Evolutionary conservation across 2,797 vertebrate species (phyloP).

Genomic region (Glyptemys insculpta): DNA sequence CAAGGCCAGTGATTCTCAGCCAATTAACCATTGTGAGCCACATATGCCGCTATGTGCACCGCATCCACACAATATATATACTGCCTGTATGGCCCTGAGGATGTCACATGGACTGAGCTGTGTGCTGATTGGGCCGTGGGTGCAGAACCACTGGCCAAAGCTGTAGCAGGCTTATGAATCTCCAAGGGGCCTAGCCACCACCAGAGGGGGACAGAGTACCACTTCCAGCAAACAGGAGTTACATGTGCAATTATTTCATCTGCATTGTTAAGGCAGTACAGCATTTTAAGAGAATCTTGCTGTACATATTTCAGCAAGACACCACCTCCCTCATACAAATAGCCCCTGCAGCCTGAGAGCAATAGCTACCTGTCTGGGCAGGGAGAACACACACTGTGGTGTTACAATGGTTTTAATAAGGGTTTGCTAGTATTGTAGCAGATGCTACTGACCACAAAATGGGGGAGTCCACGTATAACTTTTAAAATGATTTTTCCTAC

Average conservation of each 20-base stretch:
- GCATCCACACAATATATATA: too few species aligned
- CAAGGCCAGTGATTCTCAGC: too few species aligned
- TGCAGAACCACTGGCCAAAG: too few species aligned
- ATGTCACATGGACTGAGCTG: too few species aligned
- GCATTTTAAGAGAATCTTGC: background rate
- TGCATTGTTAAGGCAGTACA: background rate
- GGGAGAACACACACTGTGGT: background rate
- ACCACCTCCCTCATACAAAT: background rate
- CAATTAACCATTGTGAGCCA: too few species aligned
- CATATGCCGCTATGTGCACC: too few species aligned
- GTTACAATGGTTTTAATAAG: background rate
- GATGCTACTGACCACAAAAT: background rate
- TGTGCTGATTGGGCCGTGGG: too few species aligned
- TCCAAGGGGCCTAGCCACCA: too few species aligned
- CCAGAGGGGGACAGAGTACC: too few species aligned
- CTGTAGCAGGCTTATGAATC: too few species aligned
- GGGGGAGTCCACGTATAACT: background rate
- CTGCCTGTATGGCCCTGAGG: too few species aligned
- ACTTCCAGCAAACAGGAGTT: too few species aligned
- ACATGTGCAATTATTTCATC: background rate
- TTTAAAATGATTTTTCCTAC: background rate
- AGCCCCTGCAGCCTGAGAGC: background rate
- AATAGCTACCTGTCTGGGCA: background rate
- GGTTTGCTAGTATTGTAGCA: background rate
- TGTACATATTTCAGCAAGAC: background rate